Conservation (phyloP, 2,113 vertebrate species). For the Otocyon megalotis region DNA sequence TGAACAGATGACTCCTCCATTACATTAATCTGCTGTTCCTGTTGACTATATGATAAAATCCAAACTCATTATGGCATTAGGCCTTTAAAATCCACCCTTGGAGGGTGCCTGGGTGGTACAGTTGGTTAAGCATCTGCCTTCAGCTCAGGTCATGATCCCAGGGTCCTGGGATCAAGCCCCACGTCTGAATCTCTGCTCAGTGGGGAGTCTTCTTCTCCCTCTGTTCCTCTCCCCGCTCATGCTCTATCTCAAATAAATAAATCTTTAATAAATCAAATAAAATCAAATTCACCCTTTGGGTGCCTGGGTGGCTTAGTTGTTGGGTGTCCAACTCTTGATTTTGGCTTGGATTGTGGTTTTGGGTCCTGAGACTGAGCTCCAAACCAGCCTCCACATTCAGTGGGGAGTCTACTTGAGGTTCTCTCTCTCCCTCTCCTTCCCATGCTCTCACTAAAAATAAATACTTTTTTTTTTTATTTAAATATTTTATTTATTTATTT, state of each 20-base stretch:
- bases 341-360: neutral
- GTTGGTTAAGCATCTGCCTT: neutral
- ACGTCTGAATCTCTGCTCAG: no score
- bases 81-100: neutral
- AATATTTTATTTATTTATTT: no score
- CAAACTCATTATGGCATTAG: conserved; percentile 18
- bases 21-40: neutral
- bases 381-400: neutral
- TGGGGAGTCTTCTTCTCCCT: no score
- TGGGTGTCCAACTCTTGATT: neutral
- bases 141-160: no score
- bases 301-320: neutral
- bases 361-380: neutral
- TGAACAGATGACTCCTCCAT: neutral
- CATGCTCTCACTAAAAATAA: neutral
- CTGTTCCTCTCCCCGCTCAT: no score
- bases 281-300: neutral
- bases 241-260: no score
- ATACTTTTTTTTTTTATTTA: neutral
- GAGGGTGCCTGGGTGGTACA: neutral
- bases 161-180: no score
- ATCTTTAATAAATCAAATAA: no score
- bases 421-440: neutral
- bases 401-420: neutral
- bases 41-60: neutral